These are phyloP conservation scores for Helobdella robusta DNA, from an alignment of 2,888 invertebrate species.

Conservation along the genomic window DNA sequence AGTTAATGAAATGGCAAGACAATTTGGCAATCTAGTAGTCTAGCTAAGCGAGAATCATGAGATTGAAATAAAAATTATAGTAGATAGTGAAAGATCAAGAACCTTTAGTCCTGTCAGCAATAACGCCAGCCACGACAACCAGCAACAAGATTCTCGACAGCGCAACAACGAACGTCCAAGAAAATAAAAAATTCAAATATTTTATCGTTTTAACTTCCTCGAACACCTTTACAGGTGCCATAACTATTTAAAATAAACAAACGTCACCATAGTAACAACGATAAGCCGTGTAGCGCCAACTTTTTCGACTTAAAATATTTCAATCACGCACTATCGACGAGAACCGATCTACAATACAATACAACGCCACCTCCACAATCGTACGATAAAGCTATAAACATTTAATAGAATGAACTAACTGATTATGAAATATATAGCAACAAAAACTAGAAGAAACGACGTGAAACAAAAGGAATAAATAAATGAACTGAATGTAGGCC, in stretches of 20 bases:
- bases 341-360: too few relatives aligned
- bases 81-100: neutral
- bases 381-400: too few relatives aligned
- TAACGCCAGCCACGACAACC: too few relatives aligned
- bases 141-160: too few relatives aligned
- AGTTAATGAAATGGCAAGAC: too few relatives aligned
- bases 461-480: neutral
- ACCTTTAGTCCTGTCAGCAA: too few relatives aligned
- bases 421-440: neutral
- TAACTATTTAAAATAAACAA: slow-evolving; percentile 2
- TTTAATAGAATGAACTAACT: too few relatives aligned
- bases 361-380: too few relatives aligned
- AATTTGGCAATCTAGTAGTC: too few relatives aligned
- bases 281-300: too few relatives aligned
- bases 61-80: neutral
- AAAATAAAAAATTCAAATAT: neutral
- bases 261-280: neutral
- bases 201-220: neutral
- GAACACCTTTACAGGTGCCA: slow-evolving; percentile 12
- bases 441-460: neutral
- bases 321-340: too few relatives aligned
- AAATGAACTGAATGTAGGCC: slow-evolving; percentile 13
- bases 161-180: slow-evolving; percentile 8
- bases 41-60: neutral
- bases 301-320: too few relatives aligned